A percentile compares a stretch with the other conserved stretches of the same genome.
Conservation (phyloP, 1,140 invertebrate species). For the Drosophila ambigua region DNA sequence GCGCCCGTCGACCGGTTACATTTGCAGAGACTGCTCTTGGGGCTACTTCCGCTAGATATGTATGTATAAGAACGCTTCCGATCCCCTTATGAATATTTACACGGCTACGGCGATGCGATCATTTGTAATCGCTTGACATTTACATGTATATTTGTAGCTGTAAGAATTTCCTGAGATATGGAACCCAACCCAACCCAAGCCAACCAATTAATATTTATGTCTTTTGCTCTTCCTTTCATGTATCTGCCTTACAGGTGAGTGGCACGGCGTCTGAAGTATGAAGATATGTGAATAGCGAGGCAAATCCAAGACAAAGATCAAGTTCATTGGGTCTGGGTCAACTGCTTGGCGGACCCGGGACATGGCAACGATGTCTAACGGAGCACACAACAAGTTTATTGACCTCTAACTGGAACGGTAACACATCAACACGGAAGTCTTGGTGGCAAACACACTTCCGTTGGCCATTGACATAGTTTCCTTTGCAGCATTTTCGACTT, state of each 20-base stretch:
- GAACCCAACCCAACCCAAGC: too few species aligned
- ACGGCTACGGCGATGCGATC: too few species aligned
- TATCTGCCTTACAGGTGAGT: conserved; percentile 54
- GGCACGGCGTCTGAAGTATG: conserved; percentile 10
- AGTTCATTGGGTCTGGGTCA: conserved; percentile 80
- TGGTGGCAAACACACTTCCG: conserved; percentile 59
- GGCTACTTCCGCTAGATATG: conserved; percentile 20
- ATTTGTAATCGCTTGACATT: conserved; percentile 12
- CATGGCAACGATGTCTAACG: conserved; percentile 53
- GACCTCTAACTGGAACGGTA: conserved; percentile 76
- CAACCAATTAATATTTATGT: conserved; percentile 16
- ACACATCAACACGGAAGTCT: conserved; percentile 45
- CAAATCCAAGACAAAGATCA: conserved; percentile 47
- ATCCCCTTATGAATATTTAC: conserved; percentile 15
- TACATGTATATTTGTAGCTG: conserved; percentile 6
- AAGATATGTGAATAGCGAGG: conserved; percentile 12
- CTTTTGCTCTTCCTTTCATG: conserved; percentile 13
- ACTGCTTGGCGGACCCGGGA: conserved; percentile 15
- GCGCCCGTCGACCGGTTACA: neutral
- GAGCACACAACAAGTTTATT: conserved; percentile 71
- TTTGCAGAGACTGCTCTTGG: neutral
- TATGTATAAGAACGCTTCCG: conserved; percentile 14
- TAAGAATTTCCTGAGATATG: conserved; percentile 21
- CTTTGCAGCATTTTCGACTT: neutral
- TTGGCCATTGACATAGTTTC: conserved; percentile 70